Evolutionary conservation across 2,797 vertebrate genomes (phyloP).

Genomic region (Anguilla pacifica): DNA sequence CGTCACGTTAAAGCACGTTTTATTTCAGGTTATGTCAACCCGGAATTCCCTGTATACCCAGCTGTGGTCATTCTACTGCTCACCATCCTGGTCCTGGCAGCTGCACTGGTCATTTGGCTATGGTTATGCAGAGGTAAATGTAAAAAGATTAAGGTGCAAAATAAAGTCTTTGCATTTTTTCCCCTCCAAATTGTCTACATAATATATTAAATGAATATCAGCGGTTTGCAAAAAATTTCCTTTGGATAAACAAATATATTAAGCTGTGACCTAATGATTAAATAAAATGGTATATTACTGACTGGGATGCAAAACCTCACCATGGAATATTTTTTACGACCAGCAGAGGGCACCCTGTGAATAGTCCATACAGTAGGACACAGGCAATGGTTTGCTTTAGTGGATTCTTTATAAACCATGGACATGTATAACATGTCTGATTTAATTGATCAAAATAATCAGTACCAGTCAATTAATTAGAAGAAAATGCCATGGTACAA

Average conservation of each 20-base stretch:
- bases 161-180: too few relatives aligned
- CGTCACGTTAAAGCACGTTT: not conserved
- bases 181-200: too few relatives aligned
- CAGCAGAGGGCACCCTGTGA: constrained; percentile 22
- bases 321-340: not conserved
- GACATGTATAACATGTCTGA: not conserved
- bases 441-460: not conserved
- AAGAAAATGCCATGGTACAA: not conserved
- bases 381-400: not conserved
- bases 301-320: not conserved
- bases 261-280: not conserved
- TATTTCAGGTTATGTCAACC: constrained; percentile 1
- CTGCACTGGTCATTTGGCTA: not conserved
- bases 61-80: not conserved
- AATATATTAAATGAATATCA: too few relatives aligned
- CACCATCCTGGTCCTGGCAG: not conserved
- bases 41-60: too few relatives aligned
- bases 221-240: not conserved
- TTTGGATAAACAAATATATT: not conserved
- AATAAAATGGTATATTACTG: not conserved
- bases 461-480: not conserved
- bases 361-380: not conserved
- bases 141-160: not conserved
- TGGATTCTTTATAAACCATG: not conserved
- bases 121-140: not conserved